Percentiles rank a stretch among this genome's conserved stretches.
These are phyloP conservation scores for Cyanoliseus patagonus DNA, from an alignment of 2,113 vertebrate genomes.

Conservation along the genomic window DNA sequence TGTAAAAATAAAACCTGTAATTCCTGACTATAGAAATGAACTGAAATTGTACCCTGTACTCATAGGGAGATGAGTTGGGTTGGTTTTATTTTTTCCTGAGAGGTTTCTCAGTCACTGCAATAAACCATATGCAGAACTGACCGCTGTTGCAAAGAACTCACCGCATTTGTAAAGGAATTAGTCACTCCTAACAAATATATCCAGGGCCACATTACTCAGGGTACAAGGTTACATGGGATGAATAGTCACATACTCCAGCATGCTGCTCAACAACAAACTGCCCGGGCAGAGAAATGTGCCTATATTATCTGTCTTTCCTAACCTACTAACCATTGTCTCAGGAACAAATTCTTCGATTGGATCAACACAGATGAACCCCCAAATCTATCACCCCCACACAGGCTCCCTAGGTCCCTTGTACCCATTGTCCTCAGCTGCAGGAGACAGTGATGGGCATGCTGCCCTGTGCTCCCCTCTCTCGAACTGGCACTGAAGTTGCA, in stretches of 20 bases:
- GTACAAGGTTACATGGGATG: not conserved
- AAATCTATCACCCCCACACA: not conserved
- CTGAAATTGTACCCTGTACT: not conserved
- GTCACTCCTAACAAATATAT: not conserved
- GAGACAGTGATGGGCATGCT: not conserved
- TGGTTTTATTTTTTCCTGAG: not conserved
- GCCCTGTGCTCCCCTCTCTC: not conserved
- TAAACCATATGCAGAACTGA: not conserved
- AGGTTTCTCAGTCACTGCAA: not conserved
- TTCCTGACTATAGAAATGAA: not conserved
- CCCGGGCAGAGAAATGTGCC: not conserved
- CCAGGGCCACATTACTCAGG: not conserved
- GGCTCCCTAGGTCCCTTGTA: not conserved
- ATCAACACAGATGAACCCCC: not conserved
- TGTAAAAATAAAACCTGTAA: not conserved
- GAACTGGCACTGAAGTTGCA: fast-evolving
- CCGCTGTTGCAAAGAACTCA: not conserved
- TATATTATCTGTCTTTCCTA: not conserved
- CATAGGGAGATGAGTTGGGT: not conserved
- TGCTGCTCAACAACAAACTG: not conserved
- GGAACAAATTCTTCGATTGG: not conserved
- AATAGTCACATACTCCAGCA: not conserved
- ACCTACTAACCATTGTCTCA: not conserved
- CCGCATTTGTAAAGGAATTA: not conserved
- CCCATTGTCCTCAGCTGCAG: not conserved